Conservation (phyloP, 1,140 invertebrate genomes). For the Helicoverpa zea region DNA sequence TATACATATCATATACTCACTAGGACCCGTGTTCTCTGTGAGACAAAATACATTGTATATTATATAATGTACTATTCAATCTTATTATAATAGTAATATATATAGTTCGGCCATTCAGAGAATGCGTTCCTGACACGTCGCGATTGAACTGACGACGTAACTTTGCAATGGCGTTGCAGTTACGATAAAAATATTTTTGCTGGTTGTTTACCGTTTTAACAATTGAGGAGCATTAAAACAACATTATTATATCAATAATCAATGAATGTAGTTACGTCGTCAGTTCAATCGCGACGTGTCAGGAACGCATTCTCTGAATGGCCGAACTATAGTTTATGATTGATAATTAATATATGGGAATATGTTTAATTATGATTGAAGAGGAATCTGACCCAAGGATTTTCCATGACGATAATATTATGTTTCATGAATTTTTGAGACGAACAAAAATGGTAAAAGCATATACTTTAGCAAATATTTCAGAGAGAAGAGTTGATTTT, state of each 20-base stretch:
- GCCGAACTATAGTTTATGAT: background rate
- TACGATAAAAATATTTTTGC: too few relatives aligned
- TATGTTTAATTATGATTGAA: background rate
- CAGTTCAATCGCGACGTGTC: too few relatives aligned
- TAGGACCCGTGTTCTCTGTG: conserved; percentile 83
- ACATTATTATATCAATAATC: too few relatives aligned
- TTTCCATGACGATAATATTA: background rate
- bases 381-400: background rate
- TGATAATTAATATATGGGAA: background rate
- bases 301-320: too few relatives aligned
- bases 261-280: too few relatives aligned
- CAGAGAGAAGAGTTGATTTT: background rate
- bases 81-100: conserved; percentile 4
- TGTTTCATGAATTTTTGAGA: background rate
- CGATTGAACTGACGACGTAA: too few relatives aligned
- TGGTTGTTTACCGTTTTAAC: too few relatives aligned
- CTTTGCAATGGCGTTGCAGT: too few relatives aligned
- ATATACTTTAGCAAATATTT: background rate
- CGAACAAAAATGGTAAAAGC: background rate
- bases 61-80: conserved; percentile 48
- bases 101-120: too few relatives aligned
- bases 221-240: too few relatives aligned
- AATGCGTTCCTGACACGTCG: too few relatives aligned
- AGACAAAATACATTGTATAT: conserved; percentile 73
- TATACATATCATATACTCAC: conserved; percentile 73